Conservation (phyloP, 2,888 invertebrate genomes). For the Euzetes globulus region DNA sequence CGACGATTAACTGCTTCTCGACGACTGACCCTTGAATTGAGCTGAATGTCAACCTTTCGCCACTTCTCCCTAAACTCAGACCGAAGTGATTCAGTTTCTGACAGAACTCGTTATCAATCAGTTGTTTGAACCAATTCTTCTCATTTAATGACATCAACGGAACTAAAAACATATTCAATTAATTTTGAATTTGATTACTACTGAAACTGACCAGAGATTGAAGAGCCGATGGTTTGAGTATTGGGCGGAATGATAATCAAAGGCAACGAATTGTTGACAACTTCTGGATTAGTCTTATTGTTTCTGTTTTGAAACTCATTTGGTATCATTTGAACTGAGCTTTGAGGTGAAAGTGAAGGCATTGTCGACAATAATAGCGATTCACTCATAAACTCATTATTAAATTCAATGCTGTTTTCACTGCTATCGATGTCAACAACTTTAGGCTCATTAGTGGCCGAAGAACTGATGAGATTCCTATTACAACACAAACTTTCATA, state of each 20-base stretch:
- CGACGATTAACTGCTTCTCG: background rate
- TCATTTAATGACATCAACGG: background rate
- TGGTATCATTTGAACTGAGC: background rate
- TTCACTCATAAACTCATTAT: background rate
- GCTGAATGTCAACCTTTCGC: background rate
- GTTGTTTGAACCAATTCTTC: slow-evolving; percentile 3
- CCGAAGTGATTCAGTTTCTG: background rate
- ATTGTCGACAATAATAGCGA: background rate
- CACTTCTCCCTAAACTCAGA: background rate
- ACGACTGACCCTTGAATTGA: background rate
- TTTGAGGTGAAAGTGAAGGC: background rate
- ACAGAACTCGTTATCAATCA: background rate
- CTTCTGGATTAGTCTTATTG: background rate
- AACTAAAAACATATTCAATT: background rate
- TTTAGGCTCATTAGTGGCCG: background rate
- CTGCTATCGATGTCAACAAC: background rate
- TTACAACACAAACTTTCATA: too few species aligned
- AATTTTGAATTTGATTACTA: background rate
- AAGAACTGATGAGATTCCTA: too few species aligned
- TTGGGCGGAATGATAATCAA: slow-evolving; percentile 10
- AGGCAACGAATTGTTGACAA: background rate
- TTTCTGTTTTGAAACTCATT: background rate
- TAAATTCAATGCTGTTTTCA: background rate
- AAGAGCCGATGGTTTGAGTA: background rate
- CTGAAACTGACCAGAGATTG: background rate